Conservation (phyloP, 2,113 vertebrate genomes). For the Vulpes vulpes region DNA sequence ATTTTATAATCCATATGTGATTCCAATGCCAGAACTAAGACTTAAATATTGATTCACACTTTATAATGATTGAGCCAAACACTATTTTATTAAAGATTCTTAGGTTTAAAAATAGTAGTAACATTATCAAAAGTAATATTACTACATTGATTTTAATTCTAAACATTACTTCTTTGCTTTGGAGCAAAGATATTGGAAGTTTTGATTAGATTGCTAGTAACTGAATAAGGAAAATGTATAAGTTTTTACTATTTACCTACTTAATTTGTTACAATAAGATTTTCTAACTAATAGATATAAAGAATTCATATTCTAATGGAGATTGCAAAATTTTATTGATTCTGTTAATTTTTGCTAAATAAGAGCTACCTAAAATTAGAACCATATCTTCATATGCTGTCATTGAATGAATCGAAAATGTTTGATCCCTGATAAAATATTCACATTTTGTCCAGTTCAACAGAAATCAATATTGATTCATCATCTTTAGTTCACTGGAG, state of each 20-base stretch:
- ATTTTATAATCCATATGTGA: not conserved
- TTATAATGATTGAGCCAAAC: not conserved
- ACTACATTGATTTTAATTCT: not conserved
- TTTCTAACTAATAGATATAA: conserved; percentile 1
- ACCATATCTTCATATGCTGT: not conserved
- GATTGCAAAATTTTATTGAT: not conserved
- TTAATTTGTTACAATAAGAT: conserved; percentile 21
- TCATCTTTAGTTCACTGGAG: conserved; percentile 36
- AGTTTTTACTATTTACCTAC: not conserved
- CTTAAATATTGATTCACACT: not conserved
- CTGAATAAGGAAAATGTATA: not conserved
- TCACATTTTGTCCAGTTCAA: conserved; percentile 45
- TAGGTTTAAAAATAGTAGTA: not conserved
- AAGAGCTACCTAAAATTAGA: not conserved
- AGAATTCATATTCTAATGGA: not conserved
- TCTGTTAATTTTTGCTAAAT: conserved; percentile 27
- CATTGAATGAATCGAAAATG: conserved; percentile 9
- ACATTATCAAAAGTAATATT: not conserved
- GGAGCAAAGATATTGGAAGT: not conserved
- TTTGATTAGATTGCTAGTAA: not conserved
- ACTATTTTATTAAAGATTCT: not conserved
- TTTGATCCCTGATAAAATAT: conserved; percentile 21
- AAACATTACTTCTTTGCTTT: not conserved
- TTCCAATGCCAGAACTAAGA: not conserved
- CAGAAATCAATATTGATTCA: conserved; percentile 61